Conservation (phyloP, 2,888 invertebrate genomes). For the Pedicia rivosa region DNA sequence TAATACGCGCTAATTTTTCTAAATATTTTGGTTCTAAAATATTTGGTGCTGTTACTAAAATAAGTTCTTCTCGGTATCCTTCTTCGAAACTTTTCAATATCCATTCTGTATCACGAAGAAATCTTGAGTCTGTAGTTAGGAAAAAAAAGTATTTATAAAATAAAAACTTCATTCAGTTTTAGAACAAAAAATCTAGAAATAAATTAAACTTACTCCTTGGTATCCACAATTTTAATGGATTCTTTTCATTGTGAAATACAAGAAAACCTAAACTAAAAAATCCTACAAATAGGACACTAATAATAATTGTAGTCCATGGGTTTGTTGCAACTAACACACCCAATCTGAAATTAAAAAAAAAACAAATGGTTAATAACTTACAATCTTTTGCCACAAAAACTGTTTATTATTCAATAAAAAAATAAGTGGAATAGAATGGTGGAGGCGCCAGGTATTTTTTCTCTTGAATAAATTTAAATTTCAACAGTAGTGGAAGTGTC, state of each 20-base stretch:
- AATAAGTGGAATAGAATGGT: too few species aligned
- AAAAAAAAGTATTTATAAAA: too few species aligned
- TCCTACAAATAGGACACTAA: constrained; percentile 38
- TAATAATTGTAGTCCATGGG: constrained; percentile 42
- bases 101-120: constrained; percentile 54
- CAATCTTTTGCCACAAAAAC: constrained; percentile 37
- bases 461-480: too few species aligned
- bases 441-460: too few species aligned
- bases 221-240: constrained; percentile 61
- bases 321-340: constrained; percentile 41
- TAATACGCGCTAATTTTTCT: constrained; percentile 34
- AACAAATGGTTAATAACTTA: constrained; percentile 36
- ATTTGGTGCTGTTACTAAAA: constrained; percentile 48
- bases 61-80: constrained; percentile 42
- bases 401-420: too few species aligned
- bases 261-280: constrained; percentile 44
- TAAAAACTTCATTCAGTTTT: neutral
- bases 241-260: constrained; percentile 53
- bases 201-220: constrained; percentile 10
- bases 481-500: too few species aligned
- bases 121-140: constrained; percentile 43
- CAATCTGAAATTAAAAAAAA: constrained; percentile 31
- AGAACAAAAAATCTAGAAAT: neutral
- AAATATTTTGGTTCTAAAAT: constrained; percentile 46
- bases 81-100: constrained; percentile 47